Evolutionary conservation across 2,113 vertebrate genomes (phyloP).

Genomic region (Astatotilapia flaviijosephi): DNA sequence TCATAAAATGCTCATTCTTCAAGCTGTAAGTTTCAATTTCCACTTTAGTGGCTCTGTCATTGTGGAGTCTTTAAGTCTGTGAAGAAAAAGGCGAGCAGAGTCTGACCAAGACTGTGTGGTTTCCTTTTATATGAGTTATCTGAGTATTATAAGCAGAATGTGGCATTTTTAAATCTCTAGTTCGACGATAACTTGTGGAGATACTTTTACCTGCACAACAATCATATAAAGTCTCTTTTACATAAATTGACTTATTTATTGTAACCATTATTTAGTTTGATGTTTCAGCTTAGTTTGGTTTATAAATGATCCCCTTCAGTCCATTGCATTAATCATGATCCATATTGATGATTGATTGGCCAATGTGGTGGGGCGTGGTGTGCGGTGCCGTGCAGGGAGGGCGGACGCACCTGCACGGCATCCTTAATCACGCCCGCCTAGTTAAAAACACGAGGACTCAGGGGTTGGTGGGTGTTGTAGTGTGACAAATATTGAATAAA

Average conservation of each 20-base stretch:
- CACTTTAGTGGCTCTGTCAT: constrained; percentile 16
- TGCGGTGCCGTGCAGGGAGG: neutral
- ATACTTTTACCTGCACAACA: neutral
- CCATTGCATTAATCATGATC: neutral
- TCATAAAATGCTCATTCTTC: constrained; percentile 45
- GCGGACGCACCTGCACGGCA: neutral
- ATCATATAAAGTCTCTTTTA: neutral
- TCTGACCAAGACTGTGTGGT: neutral
- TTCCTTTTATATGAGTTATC: neutral
- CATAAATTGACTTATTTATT: neutral
- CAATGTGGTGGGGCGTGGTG: neutral
- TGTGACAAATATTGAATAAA: neutral
- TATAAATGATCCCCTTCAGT: neutral
- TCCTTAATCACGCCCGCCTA: neutral
- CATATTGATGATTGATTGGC: neutral
- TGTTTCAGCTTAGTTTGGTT: neutral
- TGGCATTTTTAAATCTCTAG: constrained; percentile 15
- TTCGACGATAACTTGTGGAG: neutral
- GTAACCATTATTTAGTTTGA: neutral
- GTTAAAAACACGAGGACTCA: neutral
- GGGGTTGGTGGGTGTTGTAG: neutral
- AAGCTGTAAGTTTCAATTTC: constrained; percentile 53
- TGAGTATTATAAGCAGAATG: constrained; percentile 1
- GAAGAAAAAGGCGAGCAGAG: neutral
- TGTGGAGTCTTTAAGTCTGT: neutral